Base-by-base conservation (phyloP, 2,113 vertebrate genomes). In the Oreochromis tanganicae region DNA sequence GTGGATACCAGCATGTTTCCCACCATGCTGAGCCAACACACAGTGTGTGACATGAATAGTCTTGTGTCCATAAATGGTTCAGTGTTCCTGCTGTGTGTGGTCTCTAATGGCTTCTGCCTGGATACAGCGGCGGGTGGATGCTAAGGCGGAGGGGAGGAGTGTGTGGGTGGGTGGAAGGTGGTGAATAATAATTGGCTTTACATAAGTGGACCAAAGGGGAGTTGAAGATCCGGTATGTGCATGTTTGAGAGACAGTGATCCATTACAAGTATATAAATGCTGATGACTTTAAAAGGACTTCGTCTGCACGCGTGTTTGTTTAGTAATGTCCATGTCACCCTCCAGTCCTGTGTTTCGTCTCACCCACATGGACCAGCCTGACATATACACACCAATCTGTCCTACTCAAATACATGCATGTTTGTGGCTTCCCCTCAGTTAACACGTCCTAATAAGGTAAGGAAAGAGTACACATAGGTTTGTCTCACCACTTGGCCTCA, bases 371-470 rank as follows among this genome's bases (percentile, higher is more conserved):
- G 34, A 50, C 56, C 63, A 17, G 21, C 21, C 27, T 59, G 27
- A 36, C 55, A 16, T n/a, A 27, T 24, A 80, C 56, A 34, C 29
- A 61, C 13, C 2, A 6, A 7, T 50, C 14, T 66, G 16, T 12
- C 4, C 41, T 55, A 19, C 54, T 61, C 59, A 32, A 68, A 57
- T 57, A 8, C 46, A 50, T 80, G 54, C 84, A 27, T 21, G 55
- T 79, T 11, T 85, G 59, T 29, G 81, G 11, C 12, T 36, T 46
- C 66, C 34, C 12, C 41, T 66, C 29, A 12, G 6, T 83, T 73
- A 71, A 79, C 80, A 85, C 68, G 5, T 46, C 78, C 68, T 89
- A 83, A 93, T 91, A 81, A 86, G 85, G 85, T 86, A 79, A 85
- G 57, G n/a, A 50, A 82, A 46, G 34, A 86, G 61, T 24, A 7